Evolutionary conservation across 2,113 vertebrate species (phyloP).

Genomic region (Lagopus leucura): DNA sequence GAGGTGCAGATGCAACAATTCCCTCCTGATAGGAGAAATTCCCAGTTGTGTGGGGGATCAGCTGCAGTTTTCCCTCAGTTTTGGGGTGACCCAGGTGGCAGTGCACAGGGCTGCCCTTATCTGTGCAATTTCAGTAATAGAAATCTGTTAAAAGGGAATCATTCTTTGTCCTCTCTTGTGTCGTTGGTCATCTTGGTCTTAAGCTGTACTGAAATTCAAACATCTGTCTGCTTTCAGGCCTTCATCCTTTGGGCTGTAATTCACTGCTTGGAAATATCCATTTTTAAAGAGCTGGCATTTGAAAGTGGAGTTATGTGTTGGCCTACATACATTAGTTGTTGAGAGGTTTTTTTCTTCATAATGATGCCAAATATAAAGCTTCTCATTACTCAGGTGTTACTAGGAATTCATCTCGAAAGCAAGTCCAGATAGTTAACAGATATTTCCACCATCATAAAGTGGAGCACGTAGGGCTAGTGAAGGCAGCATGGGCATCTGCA

Average conservation of each 20-base stretch:
- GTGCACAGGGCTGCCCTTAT: background rate
- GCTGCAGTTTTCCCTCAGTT: background rate
- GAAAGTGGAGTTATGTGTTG: background rate
- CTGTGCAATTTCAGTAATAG: background rate
- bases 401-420: slow-evolving; percentile 10
- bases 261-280: background rate
- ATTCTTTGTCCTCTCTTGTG: background rate
- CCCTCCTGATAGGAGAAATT: background rate
- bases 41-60: no score
- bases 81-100: background rate
- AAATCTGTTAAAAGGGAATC: background rate
- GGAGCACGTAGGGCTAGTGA: background rate
- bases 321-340: background rate
- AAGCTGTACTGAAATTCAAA: background rate
- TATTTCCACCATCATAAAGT: slow-evolving; percentile 17
- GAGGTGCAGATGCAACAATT: background rate
- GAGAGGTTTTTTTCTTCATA: background rate
- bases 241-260: background rate
- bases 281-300: background rate
- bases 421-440: slow-evolving; percentile 5
- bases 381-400: background rate
- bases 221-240: background rate
- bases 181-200: background rate
- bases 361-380: background rate
- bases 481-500: background rate